These are phyloP conservation scores for Osedax frankpressi DNA, from an alignment of 2,888 invertebrate genomes.

Conservation along the genomic window DNA sequence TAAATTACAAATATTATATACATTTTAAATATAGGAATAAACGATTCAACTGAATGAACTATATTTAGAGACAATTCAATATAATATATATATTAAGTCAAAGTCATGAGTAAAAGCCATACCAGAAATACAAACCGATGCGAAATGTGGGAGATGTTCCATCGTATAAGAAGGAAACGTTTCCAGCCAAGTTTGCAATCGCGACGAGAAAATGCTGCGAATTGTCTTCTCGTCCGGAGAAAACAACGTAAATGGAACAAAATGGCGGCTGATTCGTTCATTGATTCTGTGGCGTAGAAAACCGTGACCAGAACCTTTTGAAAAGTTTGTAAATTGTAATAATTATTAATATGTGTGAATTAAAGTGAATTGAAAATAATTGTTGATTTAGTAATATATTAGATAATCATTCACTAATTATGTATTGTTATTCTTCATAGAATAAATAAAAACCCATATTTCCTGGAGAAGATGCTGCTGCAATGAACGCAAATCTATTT, in stretches of 20 bases:
- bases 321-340: background rate
- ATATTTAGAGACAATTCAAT: no score
- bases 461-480: slow-evolving; percentile 37
- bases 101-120: no score
- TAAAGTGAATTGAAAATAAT: background rate
- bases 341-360: background rate
- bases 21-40: no score
- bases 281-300: slow-evolving; percentile 35
- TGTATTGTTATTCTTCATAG: background rate
- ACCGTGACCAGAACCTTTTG: slow-evolving; percentile 37
- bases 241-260: slow-evolving; percentile 36
- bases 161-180: slow-evolving; percentile 42
- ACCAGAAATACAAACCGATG: slow-evolving; percentile 33
- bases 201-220: slow-evolving; percentile 33
- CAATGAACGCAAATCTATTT: slow-evolving; percentile 34
- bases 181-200: slow-evolving; percentile 41
- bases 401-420: background rate
- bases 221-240: slow-evolving; percentile 32
- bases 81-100: no score
- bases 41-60: no score
- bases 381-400: background rate
- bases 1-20: no score
- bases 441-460: slow-evolving; percentile 31
- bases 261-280: slow-evolving; percentile 35
- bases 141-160: slow-evolving; percentile 41